Evolutionary conservation across 2,888 invertebrate species (phyloP).

Genomic region (Phymatocera aterrima): DNA sequence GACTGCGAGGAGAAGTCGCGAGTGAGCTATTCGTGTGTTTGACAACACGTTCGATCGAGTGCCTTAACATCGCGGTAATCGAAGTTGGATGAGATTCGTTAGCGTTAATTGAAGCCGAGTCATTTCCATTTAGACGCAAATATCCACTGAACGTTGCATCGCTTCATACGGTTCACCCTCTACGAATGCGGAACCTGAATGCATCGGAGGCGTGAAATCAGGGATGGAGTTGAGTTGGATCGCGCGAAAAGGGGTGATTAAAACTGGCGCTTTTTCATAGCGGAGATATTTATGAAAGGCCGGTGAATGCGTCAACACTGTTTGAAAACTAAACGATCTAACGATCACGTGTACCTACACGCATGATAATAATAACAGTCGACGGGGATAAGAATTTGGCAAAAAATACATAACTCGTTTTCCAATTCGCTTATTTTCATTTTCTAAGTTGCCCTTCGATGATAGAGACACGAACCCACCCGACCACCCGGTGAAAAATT

Average conservation of each 20-base stretch:
- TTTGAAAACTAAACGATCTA: not conserved
- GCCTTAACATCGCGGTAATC: conserved; percentile 19
- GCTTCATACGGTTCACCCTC: not conserved
- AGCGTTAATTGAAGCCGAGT: conserved; percentile 34
- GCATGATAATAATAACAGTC: not conserved
- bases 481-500: not conserved
- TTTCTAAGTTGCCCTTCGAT: too few relatives aligned
- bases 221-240: conserved; percentile 25
- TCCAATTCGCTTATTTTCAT: not conserved
- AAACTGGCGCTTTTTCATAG: conserved; percentile 5
- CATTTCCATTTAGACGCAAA: conserved; percentile 41
- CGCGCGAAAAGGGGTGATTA: conserved; percentile 21
- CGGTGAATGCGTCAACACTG: not conserved
- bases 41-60: not conserved
- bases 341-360: not conserved
- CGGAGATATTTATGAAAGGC: not conserved
- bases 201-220: conserved; percentile 22
- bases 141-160: conserved; percentile 17
- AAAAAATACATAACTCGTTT: not conserved
- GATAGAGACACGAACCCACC: not conserved
- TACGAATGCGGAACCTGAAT: not conserved
- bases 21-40: conserved; percentile 7
- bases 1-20: conserved; percentile 38
- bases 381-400: not conserved
- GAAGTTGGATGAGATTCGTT: conserved; percentile 42